Base-by-base conservation (phyloP, 2,888 invertebrate species). In the Macrophya alboannulata region DNA sequence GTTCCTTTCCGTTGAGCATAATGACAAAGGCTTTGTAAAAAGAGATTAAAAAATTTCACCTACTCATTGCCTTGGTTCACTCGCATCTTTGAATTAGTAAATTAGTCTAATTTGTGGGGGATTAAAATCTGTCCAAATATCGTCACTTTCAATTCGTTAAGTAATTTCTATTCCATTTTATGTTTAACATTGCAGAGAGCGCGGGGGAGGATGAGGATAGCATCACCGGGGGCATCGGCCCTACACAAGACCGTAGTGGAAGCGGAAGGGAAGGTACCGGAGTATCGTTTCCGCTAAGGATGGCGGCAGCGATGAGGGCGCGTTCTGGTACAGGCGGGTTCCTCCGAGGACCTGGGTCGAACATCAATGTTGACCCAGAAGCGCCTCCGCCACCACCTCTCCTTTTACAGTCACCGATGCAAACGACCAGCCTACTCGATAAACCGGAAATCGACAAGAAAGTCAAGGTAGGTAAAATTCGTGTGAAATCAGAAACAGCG, bases 391-490 rank as follows among this genome's bases (percentile, higher is more conserved):
- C 89, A n/a, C 95, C 95, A 91, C 95, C 95, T 88, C 90, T 76
- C 88, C 88, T 84, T 94, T 95, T 92, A 94, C 95, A 85, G 31
- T 51, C 82, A 85, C 65, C 87, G 31, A 76, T 90, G 74, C 91
- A 90, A 51, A 90, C 90, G 92, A 95, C 95, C 92, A 93, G 93
- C 90, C 93, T 95, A 65, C 94, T 96, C 89, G 96, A 96, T 93
- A 96, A 96, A 93, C 96, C 96, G 89, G 95, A 95, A 88, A 92
- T 94, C 90, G 96, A 96, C 94, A 96, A 96, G 93, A 97, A 97
- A 94, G 96, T 97, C 91, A 97, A 97, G 95, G 97, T 97, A 94
- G 92, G 95, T 89, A 81, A 84, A 87, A 55, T 17, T 62, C 1
- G 1, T 51, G 4, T 31, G 1, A 10, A 15, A 51, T 31, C 71